Evolutionary conservation across 2,797 vertebrate genomes (phyloP).

Genomic region (Microchirus variegatus): DNA sequence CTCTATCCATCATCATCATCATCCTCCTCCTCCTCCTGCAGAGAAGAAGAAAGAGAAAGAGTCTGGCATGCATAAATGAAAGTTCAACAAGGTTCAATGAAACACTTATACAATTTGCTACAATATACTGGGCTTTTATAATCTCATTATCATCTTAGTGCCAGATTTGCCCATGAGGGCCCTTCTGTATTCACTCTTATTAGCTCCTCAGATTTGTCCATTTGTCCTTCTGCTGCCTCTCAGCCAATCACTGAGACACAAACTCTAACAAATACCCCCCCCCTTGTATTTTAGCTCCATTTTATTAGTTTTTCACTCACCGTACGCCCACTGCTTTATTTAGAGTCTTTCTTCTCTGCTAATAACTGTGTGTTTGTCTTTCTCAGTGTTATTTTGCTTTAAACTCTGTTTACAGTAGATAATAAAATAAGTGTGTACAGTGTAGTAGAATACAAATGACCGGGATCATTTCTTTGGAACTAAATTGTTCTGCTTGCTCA

Average conservation of each 20-base stretch:
- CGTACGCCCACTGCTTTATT: conserved; percentile 44
- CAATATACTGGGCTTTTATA: conserved; percentile 80
- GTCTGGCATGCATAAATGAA: conserved; percentile 73
- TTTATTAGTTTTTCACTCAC: conserved; percentile 40
- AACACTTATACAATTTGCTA: conserved; percentile 81
- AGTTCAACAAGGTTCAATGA: conserved; percentile 80
- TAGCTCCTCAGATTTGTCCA: conserved; percentile 77
- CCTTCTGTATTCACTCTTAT: conserved; percentile 75
- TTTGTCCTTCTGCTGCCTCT: conserved; percentile 73
- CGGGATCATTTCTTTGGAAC: background rate
- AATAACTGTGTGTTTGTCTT: conserved; percentile 46
- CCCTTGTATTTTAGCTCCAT: conserved; percentile 43
- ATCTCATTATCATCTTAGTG: conserved; percentile 83
- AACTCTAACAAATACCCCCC: conserved; percentile 62
- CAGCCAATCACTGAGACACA: conserved; percentile 67
- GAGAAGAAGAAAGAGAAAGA: conserved; percentile 62
- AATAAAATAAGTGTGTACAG: too few relatives aligned
- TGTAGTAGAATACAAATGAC: background rate
- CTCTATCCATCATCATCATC: conserved; percentile 69
- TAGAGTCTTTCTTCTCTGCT: conserved; percentile 36
- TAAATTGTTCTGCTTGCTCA: background rate
- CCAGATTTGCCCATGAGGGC: conserved; percentile 80
- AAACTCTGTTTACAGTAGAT: conserved; percentile 34
- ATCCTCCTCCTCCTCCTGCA: too few relatives aligned
- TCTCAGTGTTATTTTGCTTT: conserved; percentile 32